Base-by-base conservation (phyloP, 2,888 invertebrate species). In the Drosophila paucipuncta region DNA sequence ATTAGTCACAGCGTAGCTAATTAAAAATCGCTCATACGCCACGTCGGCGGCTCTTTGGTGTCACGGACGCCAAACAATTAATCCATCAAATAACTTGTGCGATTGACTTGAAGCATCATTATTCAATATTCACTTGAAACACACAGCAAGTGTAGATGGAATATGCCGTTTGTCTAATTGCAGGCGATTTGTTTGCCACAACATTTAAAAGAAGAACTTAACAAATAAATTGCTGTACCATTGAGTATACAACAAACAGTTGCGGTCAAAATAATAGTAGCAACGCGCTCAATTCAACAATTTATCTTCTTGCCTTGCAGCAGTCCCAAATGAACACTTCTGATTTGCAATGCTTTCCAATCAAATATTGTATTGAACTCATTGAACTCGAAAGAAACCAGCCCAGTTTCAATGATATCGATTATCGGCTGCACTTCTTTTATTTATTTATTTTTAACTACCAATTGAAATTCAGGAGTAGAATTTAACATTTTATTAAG, bases 21-120 rank as follows among this genome's bases (percentile, higher is more conserved):
- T 87, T 78, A 84, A 82, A 83, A 61, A 78, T 80, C 68, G 71
- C 63, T 50, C 68, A 80, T 80, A 81, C 80, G 80, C 60, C 73
- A 43, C 41, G 25, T 37, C 18, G 28, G 9, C 67, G n/a, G 16
- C 28, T 53, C 54, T 62, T 73, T 73, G 41, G 49, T 63, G 64
- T 66, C 70, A 66, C 39, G 49, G 41, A 65, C 65, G 52, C 11
- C 37, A 58, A 66, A 37, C 65, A 71, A 78, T 78, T 62, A 65
- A 80, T 57, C 59, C 54, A 65, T 76, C 64, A 73, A 47, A 63
- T 55, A 62, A 41, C 43, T 31, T 49, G 22, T 30, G 61, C 22
- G 11, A 43, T 53, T 31, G 52, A 35, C 50, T 25, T 47, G 39
- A 37, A 37, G 25, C 43, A 69, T n/a, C 39, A 59, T 53, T 52